Evolutionary conservation across 2,888 invertebrate species (phyloP).

Genomic region (Melanophora roralis): DNA sequence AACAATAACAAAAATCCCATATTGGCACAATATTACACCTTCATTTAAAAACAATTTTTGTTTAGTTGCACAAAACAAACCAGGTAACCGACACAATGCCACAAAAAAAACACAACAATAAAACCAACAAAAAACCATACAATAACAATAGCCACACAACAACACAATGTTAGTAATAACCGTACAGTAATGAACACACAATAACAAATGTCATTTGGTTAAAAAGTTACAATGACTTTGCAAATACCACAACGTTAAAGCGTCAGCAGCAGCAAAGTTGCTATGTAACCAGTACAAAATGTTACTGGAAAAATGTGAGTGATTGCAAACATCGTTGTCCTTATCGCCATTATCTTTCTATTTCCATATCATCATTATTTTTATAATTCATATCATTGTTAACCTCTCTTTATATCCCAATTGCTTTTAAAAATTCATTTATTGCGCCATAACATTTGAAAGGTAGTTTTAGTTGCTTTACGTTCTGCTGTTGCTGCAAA

Average conservation of each 20-base stretch:
- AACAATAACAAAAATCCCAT: conserved; percentile 13
- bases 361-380: conserved; percentile 28
- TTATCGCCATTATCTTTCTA: conserved; percentile 24
- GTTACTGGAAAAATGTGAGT: not conserved
- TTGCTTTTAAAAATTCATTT: not conserved
- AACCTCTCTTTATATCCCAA: not conserved
- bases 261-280: conserved; percentile 4
- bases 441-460: not conserved
- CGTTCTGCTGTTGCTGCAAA: no score
- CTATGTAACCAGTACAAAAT: conserved; percentile 26
- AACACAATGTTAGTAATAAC: conserved; percentile 28
- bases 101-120: conserved; percentile 39
- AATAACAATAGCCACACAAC: conserved; percentile 24
- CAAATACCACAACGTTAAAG: conserved; percentile 8
- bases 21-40: not conserved
- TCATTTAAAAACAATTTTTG: not conserved
- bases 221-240: conserved; percentile 46
- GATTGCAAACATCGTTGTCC: not conserved
- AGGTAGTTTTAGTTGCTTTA: no score
- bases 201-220: conserved; percentile 59
- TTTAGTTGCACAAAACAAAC: conserved; percentile 31
- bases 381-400: conserved; percentile 11
- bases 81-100: conserved; percentile 1
- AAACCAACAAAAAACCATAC: conserved; percentile 1
- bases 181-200: conserved; percentile 53